Evolutionary conservation across 2,113 vertebrate species (phyloP).

Genomic region (Entelurus aequoreus): DNA sequence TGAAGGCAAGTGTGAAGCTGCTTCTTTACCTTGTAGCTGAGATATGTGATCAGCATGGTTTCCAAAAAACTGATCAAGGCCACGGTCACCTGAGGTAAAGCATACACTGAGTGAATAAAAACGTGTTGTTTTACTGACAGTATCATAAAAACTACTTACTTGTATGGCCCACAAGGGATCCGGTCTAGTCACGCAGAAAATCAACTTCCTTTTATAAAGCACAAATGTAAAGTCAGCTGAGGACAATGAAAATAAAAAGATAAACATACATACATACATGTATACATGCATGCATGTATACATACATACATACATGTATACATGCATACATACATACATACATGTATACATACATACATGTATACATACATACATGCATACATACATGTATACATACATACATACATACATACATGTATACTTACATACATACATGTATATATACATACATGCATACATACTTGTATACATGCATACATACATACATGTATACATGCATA

Average conservation of each 20-base stretch:
- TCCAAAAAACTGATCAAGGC: constrained; percentile 94
- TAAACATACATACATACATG: too few relatives aligned
- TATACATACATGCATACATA: too few relatives aligned
- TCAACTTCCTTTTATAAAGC: constrained; percentile 59
- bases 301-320: too few relatives aligned
- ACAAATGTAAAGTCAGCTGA: background rate
- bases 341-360: too few relatives aligned
- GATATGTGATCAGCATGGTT: constrained; percentile 96
- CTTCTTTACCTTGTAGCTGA: constrained; percentile 92
- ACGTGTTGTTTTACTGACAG: constrained; percentile 8
- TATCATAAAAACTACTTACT: constrained; percentile 57
- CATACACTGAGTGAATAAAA: constrained; percentile 21
- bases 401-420: too few relatives aligned
- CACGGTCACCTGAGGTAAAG: constrained; percentile 82
- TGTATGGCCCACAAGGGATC: constrained; percentile 90
- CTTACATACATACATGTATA: too few relatives aligned
- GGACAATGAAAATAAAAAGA: background rate
- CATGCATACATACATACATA: too few relatives aligned
- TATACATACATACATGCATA: too few relatives aligned
- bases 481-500: too few relatives aligned
- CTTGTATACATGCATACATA: too few relatives aligned
- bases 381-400: too few relatives aligned
- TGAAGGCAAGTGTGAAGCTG: background rate
- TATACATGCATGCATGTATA: too few relatives aligned
- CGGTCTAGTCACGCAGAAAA: constrained; percentile 84